Evolutionary conservation across 2,113 vertebrate genomes (phyloP).

Genomic region (Prietella phreatophila): DNA sequence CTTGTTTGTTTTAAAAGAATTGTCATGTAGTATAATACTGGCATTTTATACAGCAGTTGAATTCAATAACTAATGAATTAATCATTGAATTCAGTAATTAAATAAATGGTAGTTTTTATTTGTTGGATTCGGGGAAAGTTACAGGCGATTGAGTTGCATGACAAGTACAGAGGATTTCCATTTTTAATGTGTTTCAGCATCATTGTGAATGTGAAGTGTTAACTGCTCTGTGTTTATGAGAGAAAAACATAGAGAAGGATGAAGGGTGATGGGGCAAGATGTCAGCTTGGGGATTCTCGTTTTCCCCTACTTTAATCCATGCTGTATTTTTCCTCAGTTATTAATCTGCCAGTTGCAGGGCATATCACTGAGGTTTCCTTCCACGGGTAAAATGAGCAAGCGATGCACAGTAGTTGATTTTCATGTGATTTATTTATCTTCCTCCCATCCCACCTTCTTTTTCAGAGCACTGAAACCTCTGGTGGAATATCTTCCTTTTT

Average conservation of each 20-base stretch:
- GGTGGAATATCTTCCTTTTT: neutral
- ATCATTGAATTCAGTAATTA: neutral
- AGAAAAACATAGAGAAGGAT: constrained; percentile 7
- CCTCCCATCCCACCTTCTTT: neutral
- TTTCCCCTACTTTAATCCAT: constrained; percentile 46
- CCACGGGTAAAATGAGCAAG: constrained; percentile 37
- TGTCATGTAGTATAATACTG: neutral
- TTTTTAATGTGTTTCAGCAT: neutral
- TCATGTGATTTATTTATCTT: constrained; percentile 8
- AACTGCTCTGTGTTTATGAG: constrained; percentile 2
- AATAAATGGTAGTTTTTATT: neutral
- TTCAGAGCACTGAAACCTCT: neutral
- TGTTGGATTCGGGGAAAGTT: neutral
- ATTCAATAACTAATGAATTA: too few relatives aligned
- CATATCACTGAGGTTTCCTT: constrained; percentile 38
- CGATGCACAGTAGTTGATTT: constrained; percentile 11
- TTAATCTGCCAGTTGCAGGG: constrained; percentile 47
- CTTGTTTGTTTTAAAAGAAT: neutral
- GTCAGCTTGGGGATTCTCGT: neutral
- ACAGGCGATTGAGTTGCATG: neutral
- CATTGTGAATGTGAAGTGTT: neutral
- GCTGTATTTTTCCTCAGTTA: constrained; percentile 29
- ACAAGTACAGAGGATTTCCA: neutral
- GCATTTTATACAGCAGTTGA: neutral
- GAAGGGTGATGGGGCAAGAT: neutral